Evolutionary conservation across 2,113 vertebrate genomes (phyloP), one percentile per base, ranked within the genome.

Genomic region (Onychostruthus taczanowskii): DNA sequence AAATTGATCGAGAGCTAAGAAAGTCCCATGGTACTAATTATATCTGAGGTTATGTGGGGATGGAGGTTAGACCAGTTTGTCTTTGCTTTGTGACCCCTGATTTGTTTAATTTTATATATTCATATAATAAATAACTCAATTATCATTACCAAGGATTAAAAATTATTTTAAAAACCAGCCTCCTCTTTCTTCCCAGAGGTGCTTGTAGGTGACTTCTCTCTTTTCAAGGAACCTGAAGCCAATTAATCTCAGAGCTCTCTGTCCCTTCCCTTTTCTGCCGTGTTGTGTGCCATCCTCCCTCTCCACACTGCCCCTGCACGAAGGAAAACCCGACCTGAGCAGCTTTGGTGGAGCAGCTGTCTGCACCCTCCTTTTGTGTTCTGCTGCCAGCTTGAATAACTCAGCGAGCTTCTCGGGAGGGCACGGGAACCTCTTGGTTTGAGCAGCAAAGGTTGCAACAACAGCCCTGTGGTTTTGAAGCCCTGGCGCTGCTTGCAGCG

Each of bases 321-420:
- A 1, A 21, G 43, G 35, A 20, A 11, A 6, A 56, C 79, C 72
- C 0, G 6, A 35, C 15, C 56, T 43, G 72, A 24, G 43, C 31
- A 31, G 39, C 53, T 67, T 7, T 59, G 17, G 31, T 30, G 47
- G 61, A 59, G 2, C 77, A 30, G 4, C 79, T 31, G 20, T 21
- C 23, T 21, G 4, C 19, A 17, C 41, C 70, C 41, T 61, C 23
- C n/a, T 30, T 26, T 7, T 47, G 70, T 61, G 62, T 13, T 18
- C 26, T 76, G 69, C 87, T 82, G 70, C 70, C 70, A 69, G 47
- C 63, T 27, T 31, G n/a, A 70, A 41, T 69, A 68, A 35, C 35
- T 55, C 62, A 5, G 0, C 1, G 30, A 41, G 30, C 78, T 61
- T 39, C 39, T 58, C 0, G 0, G 46, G 61, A 82, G 52, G 37